These are phyloP conservation scores for Venustaconcha ellipsiformis DNA, from an alignment of 1,140 invertebrate genomes.

Conservation along the genomic window DNA sequence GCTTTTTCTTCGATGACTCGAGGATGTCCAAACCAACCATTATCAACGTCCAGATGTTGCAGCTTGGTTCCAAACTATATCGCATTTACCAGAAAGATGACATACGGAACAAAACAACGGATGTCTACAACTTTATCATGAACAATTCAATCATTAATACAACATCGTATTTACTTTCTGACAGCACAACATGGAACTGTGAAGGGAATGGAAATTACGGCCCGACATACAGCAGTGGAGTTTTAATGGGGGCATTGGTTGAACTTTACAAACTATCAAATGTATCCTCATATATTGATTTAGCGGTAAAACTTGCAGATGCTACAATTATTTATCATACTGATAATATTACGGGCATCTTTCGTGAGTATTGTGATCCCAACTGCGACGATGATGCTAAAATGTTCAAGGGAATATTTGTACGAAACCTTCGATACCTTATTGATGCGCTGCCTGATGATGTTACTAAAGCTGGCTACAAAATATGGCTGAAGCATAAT, in stretches of 20 bases:
- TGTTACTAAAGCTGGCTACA: constrained; percentile 14
- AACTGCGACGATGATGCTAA: constrained; percentile 39
- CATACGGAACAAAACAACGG: neutral
- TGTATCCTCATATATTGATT: constrained; percentile 19
- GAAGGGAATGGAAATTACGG: constrained; percentile 19
- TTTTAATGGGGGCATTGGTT: constrained; percentile 36
- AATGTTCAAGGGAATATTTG: constrained; percentile 48
- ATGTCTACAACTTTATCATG: constrained; percentile 28
- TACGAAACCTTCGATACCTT: constrained; percentile 39
- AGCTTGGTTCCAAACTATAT: constrained; percentile 29
- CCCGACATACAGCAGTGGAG: constrained; percentile 37
- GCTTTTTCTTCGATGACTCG: constrained; percentile 39
- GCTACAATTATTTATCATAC: constrained; percentile 25
- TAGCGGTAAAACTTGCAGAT: constrained; percentile 32
- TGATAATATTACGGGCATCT: constrained; percentile 30
- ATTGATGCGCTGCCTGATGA: constrained; percentile 29
- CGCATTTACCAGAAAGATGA: constrained; percentile 16
- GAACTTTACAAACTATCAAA: constrained; percentile 39
- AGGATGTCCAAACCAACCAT: constrained; percentile 31
- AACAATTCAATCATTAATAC: constrained; percentile 36
- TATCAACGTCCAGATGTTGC: constrained; percentile 31
- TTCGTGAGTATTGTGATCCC: constrained; percentile 43
- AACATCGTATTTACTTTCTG: constrained; percentile 34
- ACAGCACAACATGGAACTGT: constrained; percentile 23
- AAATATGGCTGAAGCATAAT: constrained; percentile 32